phyloP scores from a whole-genome alignment of 2,113 vertebrate species.

The Rhinoderma darwinii region DNA sequence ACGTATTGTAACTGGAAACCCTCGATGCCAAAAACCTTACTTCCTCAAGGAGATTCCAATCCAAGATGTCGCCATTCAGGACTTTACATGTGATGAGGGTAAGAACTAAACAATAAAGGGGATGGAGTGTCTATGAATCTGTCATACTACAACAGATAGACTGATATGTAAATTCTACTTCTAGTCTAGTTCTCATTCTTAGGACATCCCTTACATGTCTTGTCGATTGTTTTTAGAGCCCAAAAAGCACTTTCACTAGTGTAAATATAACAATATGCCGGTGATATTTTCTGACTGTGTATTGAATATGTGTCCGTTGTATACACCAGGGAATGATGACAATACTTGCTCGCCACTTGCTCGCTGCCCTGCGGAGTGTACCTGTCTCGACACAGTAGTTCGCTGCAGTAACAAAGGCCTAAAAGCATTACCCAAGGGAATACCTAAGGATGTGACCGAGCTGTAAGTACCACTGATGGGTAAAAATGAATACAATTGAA shows the following conservation, averaged over 20 bases:
- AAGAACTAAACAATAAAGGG: constrained; percentile 59
- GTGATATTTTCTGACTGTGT: too few relatives aligned
- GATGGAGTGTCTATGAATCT: neutral
- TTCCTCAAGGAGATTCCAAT: constrained; percentile 98
- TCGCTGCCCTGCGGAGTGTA: constrained; percentile 92
- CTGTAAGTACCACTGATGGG: constrained; percentile 81
- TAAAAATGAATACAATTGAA: too few relatives aligned
- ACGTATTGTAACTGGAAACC: constrained; percentile 95
- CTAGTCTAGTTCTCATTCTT: too few relatives aligned
- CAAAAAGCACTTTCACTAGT: neutral
- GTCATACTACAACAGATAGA: too few relatives aligned
- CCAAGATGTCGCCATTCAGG: constrained; percentile 95
- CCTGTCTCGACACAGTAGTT: constrained; percentile 96
- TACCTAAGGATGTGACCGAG: constrained; percentile 95
- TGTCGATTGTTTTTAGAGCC: too few relatives aligned
- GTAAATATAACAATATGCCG: neutral
- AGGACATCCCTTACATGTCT: too few relatives aligned
- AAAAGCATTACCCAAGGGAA: constrained; percentile 87
- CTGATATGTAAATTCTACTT: too few relatives aligned
- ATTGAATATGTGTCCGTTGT: constrained; percentile 55
- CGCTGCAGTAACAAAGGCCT: constrained; percentile 98
- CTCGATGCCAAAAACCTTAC: constrained; percentile 94
- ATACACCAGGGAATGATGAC: constrained; percentile 86
- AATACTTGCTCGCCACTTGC: constrained; percentile 92
- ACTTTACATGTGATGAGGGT: constrained; percentile 98